These are phyloP conservation scores for Macrotis lagotis DNA, from an alignment of 2,113 vertebrate genomes.

Conservation along the genomic window DNA sequence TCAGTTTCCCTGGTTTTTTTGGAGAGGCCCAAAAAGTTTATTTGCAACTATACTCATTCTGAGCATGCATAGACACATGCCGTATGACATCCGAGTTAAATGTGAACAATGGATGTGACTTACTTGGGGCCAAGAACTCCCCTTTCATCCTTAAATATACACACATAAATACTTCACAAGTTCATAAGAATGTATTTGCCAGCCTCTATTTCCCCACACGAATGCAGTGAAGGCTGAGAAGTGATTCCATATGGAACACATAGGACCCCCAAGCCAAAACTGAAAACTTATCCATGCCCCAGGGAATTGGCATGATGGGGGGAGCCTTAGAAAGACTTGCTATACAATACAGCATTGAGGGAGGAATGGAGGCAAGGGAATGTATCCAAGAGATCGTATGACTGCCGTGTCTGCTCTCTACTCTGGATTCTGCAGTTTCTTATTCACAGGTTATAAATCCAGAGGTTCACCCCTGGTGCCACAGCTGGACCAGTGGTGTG, in stretches of 20 bases:
- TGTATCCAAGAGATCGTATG: background rate
- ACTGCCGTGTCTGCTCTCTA: background rate
- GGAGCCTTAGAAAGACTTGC: background rate
- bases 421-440: background rate
- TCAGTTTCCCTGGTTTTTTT: background rate
- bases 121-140: background rate
- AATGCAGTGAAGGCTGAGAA: background rate
- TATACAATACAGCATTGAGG: background rate
- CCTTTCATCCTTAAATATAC: background rate
- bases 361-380: background rate
- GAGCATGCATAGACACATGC: background rate
- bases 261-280: background rate
- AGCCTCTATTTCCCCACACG: background rate
- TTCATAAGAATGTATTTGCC: accelerated
- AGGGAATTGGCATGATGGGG: background rate
- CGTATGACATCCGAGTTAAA: background rate
- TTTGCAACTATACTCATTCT: background rate
- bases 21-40: background rate
- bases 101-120: background rate
- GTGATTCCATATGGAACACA: background rate
- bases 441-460: background rate
- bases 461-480: accelerated
- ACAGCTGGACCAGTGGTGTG: background rate
- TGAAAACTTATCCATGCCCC: background rate
- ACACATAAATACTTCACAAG: background rate